Evolutionary conservation across 2,113 vertebrate genomes (phyloP).

Genomic region (Phyllopteryx taeniolatus): DNA sequence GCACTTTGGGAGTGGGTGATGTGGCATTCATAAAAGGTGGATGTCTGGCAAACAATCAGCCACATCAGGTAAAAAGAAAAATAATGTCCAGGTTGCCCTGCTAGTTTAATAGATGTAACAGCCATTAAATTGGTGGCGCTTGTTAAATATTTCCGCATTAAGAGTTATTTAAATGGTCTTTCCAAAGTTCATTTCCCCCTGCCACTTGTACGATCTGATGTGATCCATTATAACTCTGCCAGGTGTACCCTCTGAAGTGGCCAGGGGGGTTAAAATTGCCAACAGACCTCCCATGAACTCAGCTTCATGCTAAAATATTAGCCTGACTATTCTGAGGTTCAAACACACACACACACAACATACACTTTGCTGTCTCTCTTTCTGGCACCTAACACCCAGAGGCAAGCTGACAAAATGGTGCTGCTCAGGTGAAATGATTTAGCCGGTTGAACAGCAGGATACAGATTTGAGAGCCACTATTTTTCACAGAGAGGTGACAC

Average conservation of each 20-base stretch:
- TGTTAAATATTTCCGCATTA: constrained; percentile 47
- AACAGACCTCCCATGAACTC: neutral
- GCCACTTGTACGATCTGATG: constrained; percentile 1
- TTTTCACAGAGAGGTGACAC: constrained; percentile 49
- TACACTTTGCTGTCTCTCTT: neutral
- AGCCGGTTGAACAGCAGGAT: constrained; percentile 50
- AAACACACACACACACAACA: constrained; percentile 5
- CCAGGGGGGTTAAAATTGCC: neutral
- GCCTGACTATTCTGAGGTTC: constrained; percentile 9
- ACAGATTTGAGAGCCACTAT: constrained; percentile 41
- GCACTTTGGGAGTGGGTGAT: constrained; percentile 16
- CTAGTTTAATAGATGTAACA: constrained; percentile 41
- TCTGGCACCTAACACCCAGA: constrained; percentile 9
- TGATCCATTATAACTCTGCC: neutral
- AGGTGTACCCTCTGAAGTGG: neutral
- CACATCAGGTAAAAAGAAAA: constrained; percentile 53
- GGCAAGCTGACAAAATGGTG: constrained; percentile 44
- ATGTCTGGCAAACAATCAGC: constrained; percentile 27
- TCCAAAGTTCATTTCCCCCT: constrained; percentile 10
- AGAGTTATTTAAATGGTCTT: constrained; percentile 33
- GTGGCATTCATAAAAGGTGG: constrained; percentile 39
- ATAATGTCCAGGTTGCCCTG: constrained; percentile 32
- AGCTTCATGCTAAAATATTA: neutral
- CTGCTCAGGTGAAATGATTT: constrained; percentile 61
- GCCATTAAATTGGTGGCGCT: constrained; percentile 39